phyloP scores from a whole-genome alignment of 2,888 invertebrate genomes.

The Laspeyria flexula region DNA sequence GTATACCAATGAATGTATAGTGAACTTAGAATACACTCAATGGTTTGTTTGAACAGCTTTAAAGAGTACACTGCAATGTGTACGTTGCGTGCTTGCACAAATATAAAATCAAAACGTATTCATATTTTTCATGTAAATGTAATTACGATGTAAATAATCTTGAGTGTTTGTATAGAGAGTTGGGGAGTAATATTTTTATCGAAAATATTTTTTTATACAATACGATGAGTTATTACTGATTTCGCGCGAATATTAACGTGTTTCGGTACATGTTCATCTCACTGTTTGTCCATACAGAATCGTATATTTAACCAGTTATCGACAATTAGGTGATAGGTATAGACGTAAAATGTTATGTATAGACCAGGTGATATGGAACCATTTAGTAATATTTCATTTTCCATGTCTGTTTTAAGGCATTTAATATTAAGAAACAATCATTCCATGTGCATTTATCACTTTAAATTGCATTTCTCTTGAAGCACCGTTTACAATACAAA shows the following conservation, averaged over 20 bases:
- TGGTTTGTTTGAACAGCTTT: constrained; percentile 34
- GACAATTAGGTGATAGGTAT: constrained; percentile 31
- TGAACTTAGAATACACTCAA: constrained; percentile 17
- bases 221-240: constrained; percentile 49
- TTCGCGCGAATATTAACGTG: constrained; percentile 34
- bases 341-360: constrained; percentile 26
- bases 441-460: constrained; percentile 64
- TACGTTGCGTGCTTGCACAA: constrained; percentile 51
- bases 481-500: not conserved
- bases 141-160: constrained; percentile 68
- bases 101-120: constrained; percentile 33
- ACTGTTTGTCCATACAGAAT: constrained; percentile 31
- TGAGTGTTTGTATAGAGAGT: constrained; percentile 76
- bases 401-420: constrained; percentile 50
- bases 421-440: constrained; percentile 45
- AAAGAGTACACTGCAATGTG: constrained; percentile 18
- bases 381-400: constrained; percentile 59
- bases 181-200: constrained; percentile 74
- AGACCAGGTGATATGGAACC: constrained; percentile 60
- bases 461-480: constrained; percentile 18
- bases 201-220: constrained; percentile 76
- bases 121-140: constrained; percentile 64
- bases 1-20: not conserved
- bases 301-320: constrained; percentile 29
- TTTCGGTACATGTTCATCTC: constrained; percentile 36